Evolutionary conservation across 2,113 vertebrate species (phyloP).

Genomic region (Halichoeres trimaculatus): DNA sequence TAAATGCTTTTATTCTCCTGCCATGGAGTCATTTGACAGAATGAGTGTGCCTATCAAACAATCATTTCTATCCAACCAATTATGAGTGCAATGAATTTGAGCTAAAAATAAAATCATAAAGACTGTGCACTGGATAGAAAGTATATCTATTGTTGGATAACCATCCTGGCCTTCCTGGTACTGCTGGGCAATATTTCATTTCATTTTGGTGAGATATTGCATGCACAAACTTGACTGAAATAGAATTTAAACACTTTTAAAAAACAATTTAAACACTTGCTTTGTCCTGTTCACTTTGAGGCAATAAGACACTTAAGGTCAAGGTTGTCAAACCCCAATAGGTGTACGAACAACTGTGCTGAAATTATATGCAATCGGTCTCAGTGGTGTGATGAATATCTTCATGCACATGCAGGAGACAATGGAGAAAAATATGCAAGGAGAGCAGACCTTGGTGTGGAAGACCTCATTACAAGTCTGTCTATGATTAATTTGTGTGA

Average conservation of each 20-base stretch:
- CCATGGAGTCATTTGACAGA: slow-evolving; percentile 32
- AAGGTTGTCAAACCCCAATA: slow-evolving; percentile 9
- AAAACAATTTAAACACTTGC: too few relatives aligned
- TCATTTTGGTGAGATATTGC: slow-evolving; percentile 12
- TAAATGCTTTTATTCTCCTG: slow-evolving; percentile 19
- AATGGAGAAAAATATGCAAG: slow-evolving; percentile 8
- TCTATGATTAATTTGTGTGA: slow-evolving; percentile 1
- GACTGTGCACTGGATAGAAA: slow-evolving; percentile 29
- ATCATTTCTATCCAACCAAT: slow-evolving; percentile 14
- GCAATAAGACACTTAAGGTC: slow-evolving; percentile 20
- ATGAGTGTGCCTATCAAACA: slow-evolving; percentile 17
- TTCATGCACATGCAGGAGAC: background rate
- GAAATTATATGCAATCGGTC: background rate
- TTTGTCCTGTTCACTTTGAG: background rate
- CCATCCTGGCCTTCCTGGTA: slow-evolving; percentile 7
- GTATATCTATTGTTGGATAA: slow-evolving; percentile 23
- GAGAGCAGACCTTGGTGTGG: slow-evolving; percentile 10
- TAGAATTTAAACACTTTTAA: background rate
- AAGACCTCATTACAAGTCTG: slow-evolving; percentile 1
- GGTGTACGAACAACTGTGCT: background rate
- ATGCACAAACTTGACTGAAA: slow-evolving; percentile 17
- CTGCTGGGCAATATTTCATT: slow-evolving; percentile 15
- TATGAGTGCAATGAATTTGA: slow-evolving; percentile 13
- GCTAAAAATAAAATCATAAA: slow-evolving; percentile 41
- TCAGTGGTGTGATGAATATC: slow-evolving; percentile 31